These are phyloP conservation scores for Microcaecilia unicolor DNA, from an alignment of 2,797 vertebrate genomes.

Conservation along the genomic window DNA sequence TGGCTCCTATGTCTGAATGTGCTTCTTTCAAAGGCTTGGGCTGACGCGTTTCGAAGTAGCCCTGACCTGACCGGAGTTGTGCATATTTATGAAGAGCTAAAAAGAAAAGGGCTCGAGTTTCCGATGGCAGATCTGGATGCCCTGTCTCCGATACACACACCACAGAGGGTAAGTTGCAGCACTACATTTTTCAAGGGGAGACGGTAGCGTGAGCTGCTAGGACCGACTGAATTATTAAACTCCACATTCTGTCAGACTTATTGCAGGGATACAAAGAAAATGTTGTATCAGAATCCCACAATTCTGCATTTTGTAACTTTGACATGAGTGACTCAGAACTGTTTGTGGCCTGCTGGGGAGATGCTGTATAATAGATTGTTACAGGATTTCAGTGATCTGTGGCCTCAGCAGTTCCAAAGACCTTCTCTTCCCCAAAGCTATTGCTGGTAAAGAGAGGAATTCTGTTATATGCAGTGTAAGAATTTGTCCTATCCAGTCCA, in stretches of 20 bases:
- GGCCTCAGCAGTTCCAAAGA: no score
- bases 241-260: constrained; percentile 12
- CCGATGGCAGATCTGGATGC: constrained; percentile 88
- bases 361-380: background rate
- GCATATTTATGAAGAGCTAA: constrained; percentile 94
- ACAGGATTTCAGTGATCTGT: constrained; percentile 4
- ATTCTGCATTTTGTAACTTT: no score
- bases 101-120: constrained; percentile 95
- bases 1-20: no score
- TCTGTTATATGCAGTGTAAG: background rate
- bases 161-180: constrained; percentile 73
- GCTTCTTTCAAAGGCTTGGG: constrained; percentile 81
- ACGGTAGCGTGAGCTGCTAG: background rate
- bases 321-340: no score
- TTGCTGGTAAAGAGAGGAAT: background rate
- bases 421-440: no score
- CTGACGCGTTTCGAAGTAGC: constrained; percentile 94
- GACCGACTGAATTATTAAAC: constrained; percentile 17
- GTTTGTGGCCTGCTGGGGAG: constrained; percentile 2
- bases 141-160: constrained; percentile 93
- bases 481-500: no score
- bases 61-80: constrained; percentile 95
- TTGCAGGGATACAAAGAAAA: no score
- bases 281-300: no score
- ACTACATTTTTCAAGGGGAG: constrained; percentile 1